Conservation (phyloP, 2,797 vertebrate genomes). For the Vultur gryphus region DNA sequence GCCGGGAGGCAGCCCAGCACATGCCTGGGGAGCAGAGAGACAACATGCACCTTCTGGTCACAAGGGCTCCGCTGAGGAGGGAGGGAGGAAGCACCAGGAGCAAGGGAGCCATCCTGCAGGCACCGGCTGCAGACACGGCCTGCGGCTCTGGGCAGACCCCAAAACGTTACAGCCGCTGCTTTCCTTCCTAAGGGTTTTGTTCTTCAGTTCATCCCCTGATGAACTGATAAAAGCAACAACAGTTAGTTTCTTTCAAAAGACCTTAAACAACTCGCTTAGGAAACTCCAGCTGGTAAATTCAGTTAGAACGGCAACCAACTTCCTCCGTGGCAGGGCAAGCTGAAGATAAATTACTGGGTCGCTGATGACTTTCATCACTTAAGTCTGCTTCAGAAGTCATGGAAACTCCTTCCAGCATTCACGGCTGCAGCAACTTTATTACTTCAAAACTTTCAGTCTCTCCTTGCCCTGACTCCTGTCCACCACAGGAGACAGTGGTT, state of each 20-base stretch:
- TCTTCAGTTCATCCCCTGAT: background rate
- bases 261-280: background rate
- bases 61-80: background rate
- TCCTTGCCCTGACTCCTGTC: background rate
- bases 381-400: background rate
- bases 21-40: background rate
- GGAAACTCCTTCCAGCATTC: background rate
- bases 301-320: background rate
- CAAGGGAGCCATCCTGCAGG: background rate
- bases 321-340: background rate
- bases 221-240: background rate
- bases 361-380: background rate
- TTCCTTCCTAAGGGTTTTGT: background rate
- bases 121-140: background rate
- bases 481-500: background rate
- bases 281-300: slow-evolving; percentile 1
- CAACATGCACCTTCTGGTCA: background rate
- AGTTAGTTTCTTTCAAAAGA: slow-evolving; percentile 2
- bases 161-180: accelerated
- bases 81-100: background rate
- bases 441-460: background rate
- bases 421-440: background rate
- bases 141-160: background rate
- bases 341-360: background rate
- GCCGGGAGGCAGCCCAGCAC: background rate